Evolutionary conservation across 2,113 vertebrate genomes (phyloP).

Genomic region (Deroptyus accipitrinus): DNA sequence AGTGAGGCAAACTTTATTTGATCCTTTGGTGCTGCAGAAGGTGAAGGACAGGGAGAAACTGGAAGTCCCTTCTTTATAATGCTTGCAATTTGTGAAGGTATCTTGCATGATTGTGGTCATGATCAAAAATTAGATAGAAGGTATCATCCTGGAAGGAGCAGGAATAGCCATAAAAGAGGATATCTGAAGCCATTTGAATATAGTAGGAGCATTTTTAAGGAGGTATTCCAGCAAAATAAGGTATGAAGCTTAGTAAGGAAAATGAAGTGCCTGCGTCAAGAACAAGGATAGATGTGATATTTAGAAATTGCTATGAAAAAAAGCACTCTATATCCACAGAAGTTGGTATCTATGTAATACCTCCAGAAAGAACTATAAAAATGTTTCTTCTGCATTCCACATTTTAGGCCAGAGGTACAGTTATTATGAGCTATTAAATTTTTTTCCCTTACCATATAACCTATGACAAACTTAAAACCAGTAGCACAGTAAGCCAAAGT

Average conservation of each 20-base stretch:
- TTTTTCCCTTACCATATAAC: background rate
- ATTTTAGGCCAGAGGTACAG: background rate
- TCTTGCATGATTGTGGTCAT: background rate
- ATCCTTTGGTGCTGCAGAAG: background rate
- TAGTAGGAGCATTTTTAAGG: background rate
- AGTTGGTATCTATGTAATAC: background rate
- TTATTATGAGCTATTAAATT: background rate
- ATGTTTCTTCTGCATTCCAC: background rate
- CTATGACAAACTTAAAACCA: background rate
- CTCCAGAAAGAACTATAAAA: background rate
- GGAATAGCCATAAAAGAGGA: background rate
- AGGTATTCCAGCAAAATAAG: background rate
- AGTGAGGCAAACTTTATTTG: background rate
- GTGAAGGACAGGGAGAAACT: background rate
- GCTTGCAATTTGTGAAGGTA: background rate
- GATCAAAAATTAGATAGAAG: background rate
- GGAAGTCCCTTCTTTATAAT: background rate
- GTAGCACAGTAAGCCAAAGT: background rate
- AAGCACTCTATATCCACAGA: background rate
- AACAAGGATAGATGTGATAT: background rate
- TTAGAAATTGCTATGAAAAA: slow-evolving; percentile 8
- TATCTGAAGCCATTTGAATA: background rate
- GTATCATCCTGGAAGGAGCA: background rate
- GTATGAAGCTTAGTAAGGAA: background rate
- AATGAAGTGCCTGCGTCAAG: background rate